These are phyloP conservation scores for Folsomia manolachei DNA, from an alignment of 2,888 invertebrate species.

Conservation along the genomic window DNA sequence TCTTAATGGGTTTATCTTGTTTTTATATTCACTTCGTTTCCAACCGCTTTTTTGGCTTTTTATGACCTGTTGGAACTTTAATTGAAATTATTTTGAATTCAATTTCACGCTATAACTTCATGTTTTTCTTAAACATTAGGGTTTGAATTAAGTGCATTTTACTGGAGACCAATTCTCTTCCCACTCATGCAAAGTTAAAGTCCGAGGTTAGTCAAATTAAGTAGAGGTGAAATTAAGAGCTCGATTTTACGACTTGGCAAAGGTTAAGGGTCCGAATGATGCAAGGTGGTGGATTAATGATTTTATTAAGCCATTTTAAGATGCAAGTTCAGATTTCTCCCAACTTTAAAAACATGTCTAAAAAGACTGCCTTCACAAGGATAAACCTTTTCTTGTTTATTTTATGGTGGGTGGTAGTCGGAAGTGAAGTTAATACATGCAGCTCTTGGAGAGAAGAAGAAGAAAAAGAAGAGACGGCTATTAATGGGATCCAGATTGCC, in stretches of 20 bases:
- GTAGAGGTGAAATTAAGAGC: neutral
- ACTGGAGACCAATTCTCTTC: too few relatives aligned
- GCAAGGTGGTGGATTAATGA: neutral
- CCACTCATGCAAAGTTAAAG: too few relatives aligned
- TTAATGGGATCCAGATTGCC: conserved; percentile 42
- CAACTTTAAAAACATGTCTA: too few relatives aligned
- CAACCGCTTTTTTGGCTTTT: too few relatives aligned
- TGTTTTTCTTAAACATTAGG: too few relatives aligned
- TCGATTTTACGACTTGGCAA: neutral
- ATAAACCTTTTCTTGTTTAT: neutral
- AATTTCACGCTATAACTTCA: neutral
- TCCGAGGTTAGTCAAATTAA: neutral
- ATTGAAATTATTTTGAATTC: neutral
- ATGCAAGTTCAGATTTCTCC: neutral
- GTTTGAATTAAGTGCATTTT: too few relatives aligned
- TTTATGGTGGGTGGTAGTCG: neutral
- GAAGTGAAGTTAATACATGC: neutral
- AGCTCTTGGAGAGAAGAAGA: conserved; percentile 13
- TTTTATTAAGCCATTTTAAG: conserved; percentile 3
- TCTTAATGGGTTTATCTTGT: conserved; percentile 4
- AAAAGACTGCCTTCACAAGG: neutral
- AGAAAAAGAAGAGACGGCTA: conserved; percentile 13
- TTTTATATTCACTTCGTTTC: neutral
- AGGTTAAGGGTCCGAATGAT: neutral
- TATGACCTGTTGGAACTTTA: neutral